phyloP scores from a whole-genome alignment of 1,140 invertebrate species.

The Eurosta solidaginis region DNA sequence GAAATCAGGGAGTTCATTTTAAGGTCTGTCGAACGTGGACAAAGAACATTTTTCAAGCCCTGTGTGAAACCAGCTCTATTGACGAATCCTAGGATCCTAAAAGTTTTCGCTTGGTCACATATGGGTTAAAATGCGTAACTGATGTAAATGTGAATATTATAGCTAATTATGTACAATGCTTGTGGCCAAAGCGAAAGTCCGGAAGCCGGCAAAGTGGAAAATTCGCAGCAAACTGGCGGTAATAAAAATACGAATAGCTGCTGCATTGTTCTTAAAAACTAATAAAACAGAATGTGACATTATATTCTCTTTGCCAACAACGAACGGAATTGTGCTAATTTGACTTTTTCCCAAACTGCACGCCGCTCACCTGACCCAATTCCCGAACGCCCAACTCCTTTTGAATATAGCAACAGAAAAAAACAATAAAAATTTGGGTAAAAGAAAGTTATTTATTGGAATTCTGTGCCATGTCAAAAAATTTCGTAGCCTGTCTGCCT shows the following conservation, averaged over 20 bases:
- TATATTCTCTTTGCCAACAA: constrained; percentile 1
- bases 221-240: neutral
- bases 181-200: neutral
- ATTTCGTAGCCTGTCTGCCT: neutral
- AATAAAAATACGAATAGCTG: too few species aligned
- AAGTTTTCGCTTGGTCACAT: too few species aligned
- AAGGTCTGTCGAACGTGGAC: too few species aligned
- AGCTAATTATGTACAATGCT: neutral
- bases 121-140: too few species aligned
- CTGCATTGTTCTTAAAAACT: constrained; percentile 15
- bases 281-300: constrained; percentile 4
- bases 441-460: neutral
- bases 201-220: constrained; percentile 7
- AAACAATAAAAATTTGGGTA: neutral
- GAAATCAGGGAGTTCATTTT: too few species aligned
- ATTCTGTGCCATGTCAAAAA: neutral
- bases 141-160: neutral
- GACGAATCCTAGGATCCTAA: too few species aligned
- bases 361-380: neutral
- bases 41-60: too few species aligned
- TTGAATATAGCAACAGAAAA: too few species aligned
- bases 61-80: too few species aligned
- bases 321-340: constrained; percentile 22
- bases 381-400: neutral
- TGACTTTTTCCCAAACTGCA: constrained; percentile 1